Conservation (phyloP, 2,113 vertebrate species). For the Amblyornis subalaris region DNA sequence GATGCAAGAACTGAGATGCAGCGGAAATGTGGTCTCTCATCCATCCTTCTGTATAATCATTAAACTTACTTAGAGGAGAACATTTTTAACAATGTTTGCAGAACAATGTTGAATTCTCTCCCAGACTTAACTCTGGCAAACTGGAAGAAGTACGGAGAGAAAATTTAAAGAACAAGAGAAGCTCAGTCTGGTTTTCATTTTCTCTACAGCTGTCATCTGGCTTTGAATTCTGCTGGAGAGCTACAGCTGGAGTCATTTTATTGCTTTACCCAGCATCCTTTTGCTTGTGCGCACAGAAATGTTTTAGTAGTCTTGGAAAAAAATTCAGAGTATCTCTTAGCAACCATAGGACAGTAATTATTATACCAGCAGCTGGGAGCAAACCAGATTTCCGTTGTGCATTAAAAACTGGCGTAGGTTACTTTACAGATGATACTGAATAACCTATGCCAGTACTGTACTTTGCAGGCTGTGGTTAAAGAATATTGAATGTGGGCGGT, state of each 20-base stretch:
- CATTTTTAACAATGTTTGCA: conserved; percentile 56
- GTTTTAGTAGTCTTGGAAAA: conserved; percentile 70
- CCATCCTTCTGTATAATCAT: conserved; percentile 53
- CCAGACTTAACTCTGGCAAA: conserved; percentile 50
- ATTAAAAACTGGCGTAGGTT: conserved; percentile 88
- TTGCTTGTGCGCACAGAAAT: conserved; percentile 75
- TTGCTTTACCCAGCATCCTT: conserved; percentile 85
- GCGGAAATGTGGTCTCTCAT: conserved; percentile 31
- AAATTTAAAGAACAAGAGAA: conserved; percentile 79
- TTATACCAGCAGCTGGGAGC: conserved; percentile 89
- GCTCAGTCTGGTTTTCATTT: conserved; percentile 85
- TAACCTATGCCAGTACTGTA: conserved; percentile 76
- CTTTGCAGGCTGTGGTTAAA: conserved; percentile 72
- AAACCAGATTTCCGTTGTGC: conserved; percentile 91
- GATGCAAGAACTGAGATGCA: conserved; percentile 35
- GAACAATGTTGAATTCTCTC: conserved; percentile 50
- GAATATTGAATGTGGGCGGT: conserved; percentile 72
- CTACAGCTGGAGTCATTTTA: conserved; percentile 90
- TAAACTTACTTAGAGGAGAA: conserved; percentile 52
- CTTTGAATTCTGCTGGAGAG: conserved; percentile 83
- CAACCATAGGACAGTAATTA: conserved; percentile 93
- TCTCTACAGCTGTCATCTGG: conserved; percentile 85
- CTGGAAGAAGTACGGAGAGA: conserved; percentile 52
- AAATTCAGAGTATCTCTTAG: conserved; percentile 89
- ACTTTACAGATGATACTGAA: conserved; percentile 83